Base-by-base conservation (phyloP, 2,113 vertebrate species). In the Rhinoderma darwinii region DNA sequence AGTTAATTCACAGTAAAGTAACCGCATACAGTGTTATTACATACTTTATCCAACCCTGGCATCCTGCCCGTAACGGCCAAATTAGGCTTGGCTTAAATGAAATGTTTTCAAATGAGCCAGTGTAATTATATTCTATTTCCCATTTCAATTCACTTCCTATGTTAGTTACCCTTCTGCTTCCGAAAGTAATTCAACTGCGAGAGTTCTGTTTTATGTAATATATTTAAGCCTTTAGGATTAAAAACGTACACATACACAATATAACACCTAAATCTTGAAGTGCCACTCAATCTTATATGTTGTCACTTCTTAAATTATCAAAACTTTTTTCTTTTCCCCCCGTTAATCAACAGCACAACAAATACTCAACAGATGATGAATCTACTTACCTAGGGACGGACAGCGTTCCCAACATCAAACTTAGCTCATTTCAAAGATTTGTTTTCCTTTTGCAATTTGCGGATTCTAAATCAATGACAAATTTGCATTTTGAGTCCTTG, bases 401-500 rank as follows among this genome's bases (percentile, higher is more conserved):
- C 0, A 78, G 74, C 83, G 27, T 47, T 81, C 27, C 82, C 86
- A 43, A 68, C 32, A 59, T 12, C 78, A 66, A 50, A 82, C 17
- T 68, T 66, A 88, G 59, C 76, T 88, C 10, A 15, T 68, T 0
- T 56, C 12, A 75, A 86, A 8, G 81, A 72, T 1, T 9, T 72
- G 61, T 32, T 51, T 90, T 88, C 89, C 75, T 72, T 47, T 88
- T 84, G 1, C 0, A 76, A 25, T 79, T 72, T 79, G 59, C 88
- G 70, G 68, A 51, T 84, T 80, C 80, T 91, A 92, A 92, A 92
- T 91, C 90, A 89, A 1, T 11, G 86, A 43, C 84, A 22, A 32
- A 74, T 90, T 91, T 92, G 84, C 89, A n/a, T 79, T 79, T 83
- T 82, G 80, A 82, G 89, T 85, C 89, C 88, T 88, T 85, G 89